Evolutionary conservation across 2,797 vertebrate species (phyloP).

Genomic region (Sebastes itinus): DNA sequence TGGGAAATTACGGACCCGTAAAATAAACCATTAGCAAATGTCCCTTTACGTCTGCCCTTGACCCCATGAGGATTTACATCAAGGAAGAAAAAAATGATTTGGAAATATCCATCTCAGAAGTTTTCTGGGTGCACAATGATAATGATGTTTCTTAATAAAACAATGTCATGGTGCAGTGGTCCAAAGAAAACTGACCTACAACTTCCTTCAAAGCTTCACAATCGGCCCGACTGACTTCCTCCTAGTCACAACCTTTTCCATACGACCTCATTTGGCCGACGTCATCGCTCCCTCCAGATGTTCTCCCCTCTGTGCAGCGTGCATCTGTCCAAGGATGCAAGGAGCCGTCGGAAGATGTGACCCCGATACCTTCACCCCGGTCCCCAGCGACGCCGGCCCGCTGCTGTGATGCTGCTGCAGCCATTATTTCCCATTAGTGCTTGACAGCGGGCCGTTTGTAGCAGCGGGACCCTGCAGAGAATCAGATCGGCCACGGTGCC

Average conservation of each 20-base stretch:
- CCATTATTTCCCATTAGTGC: conserved; percentile 68
- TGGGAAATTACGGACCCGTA: not conserved
- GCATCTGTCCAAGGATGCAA: conserved; percentile 9
- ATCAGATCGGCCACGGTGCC: conserved; percentile 21
- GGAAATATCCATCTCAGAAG: not conserved
- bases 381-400: conserved; percentile 10
- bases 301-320: conserved; percentile 11
- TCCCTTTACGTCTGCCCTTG: not conserved
- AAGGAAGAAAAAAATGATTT: not conserved
- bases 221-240: not conserved
- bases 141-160: not conserved
- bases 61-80: not conserved
- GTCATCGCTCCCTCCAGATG: conserved; percentile 21
- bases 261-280: not conserved
- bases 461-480: conserved; percentile 29
- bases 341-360: conserved; percentile 27
- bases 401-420: conserved; percentile 8
- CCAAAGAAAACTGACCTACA: not conserved
- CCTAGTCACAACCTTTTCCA: not conserved
- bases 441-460: conserved; percentile 45
- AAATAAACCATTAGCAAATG: not conserved
- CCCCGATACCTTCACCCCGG: conserved; percentile 44
- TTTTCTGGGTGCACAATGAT: not conserved
- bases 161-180: not conserved
- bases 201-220: not conserved